Evolutionary conservation across 2,113 vertebrate genomes (phyloP).

Genomic region (Clarias gariepinus): DNA sequence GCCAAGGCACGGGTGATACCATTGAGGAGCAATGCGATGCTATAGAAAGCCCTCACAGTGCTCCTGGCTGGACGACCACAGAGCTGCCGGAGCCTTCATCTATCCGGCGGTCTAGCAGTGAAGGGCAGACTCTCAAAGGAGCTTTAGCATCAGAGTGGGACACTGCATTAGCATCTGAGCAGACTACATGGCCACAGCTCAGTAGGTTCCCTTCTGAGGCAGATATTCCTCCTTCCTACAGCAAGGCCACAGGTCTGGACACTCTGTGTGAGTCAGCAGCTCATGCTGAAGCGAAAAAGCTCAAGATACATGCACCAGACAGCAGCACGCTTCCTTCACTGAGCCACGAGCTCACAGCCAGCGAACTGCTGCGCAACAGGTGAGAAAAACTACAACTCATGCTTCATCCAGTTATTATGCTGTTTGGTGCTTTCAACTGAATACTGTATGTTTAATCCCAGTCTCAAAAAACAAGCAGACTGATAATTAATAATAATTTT

Average conservation of each 20-base stretch:
- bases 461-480: not conserved
- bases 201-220: conserved; percentile 48
- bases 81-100: not conserved
- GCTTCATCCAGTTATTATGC: not conserved
- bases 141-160: conserved; percentile 42
- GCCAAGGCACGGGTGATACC: conserved; percentile 82
- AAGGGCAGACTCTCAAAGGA: conserved; percentile 25
- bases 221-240: conserved; percentile 87
- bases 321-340: conserved; percentile 74
- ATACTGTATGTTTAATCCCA: not conserved
- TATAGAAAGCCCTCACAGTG: conserved; percentile 65
- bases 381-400: conserved; percentile 54
- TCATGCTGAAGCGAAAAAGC: conserved; percentile 64
- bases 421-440: not conserved
- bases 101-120: conserved; percentile 10
- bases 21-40: conserved; percentile 78
- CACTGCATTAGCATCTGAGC: not conserved
- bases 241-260: conserved; percentile 87
- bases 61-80: conserved; percentile 18
- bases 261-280: conserved; percentile 67
- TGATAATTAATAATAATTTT: not conserved
- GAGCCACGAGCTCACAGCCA: conserved; percentile 87
- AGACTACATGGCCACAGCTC: conserved; percentile 10
- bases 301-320: conserved; percentile 73
- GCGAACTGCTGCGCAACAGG: conserved; percentile 89